A percentile compares a stretch with the other conserved stretches of the same genome.
phyloP scores from a whole-genome alignment of 2,113 vertebrate species.

The Mustela nigripes region DNA sequence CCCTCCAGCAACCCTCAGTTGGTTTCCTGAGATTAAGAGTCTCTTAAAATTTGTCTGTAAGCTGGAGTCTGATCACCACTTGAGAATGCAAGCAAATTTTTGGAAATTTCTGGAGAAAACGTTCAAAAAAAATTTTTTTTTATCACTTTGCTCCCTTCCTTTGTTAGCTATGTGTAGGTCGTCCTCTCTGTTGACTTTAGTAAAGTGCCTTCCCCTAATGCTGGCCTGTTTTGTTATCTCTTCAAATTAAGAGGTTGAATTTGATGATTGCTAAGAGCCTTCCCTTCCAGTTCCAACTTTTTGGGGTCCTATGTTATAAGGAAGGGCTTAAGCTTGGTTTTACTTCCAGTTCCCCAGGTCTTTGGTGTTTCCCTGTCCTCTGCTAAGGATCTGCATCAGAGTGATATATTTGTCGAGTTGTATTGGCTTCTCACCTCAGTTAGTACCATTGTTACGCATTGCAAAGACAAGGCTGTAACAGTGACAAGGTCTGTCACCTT shows the following conservation, averaged over 20 bases:
- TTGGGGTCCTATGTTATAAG: background rate
- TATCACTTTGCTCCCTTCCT: background rate
- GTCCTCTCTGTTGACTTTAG: background rate
- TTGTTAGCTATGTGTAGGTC: background rate
- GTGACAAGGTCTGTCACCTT: background rate
- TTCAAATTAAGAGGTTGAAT: background rate
- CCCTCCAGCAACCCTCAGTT: too few species aligned
- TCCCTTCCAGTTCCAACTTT: background rate
- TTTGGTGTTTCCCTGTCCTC: background rate
- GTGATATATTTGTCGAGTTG: background rate
- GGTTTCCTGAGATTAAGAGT: too few species aligned
- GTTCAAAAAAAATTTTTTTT: constrained; percentile 27
- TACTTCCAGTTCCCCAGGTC: background rate
- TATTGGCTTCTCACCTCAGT: background rate
- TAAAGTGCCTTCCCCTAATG: background rate
- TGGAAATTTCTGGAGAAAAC: background rate
- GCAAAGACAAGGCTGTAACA: background rate
- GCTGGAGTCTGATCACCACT: background rate
- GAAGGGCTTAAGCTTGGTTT: constrained; percentile 3
- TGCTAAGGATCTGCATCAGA: background rate
- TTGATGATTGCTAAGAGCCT: background rate
- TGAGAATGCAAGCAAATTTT: background rate
- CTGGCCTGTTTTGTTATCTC: background rate
- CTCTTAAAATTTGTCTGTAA: background rate
- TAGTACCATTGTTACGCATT: background rate